Conservation (phyloP, 2,888 invertebrate species). For the Seladonia tumulorum region DNA sequence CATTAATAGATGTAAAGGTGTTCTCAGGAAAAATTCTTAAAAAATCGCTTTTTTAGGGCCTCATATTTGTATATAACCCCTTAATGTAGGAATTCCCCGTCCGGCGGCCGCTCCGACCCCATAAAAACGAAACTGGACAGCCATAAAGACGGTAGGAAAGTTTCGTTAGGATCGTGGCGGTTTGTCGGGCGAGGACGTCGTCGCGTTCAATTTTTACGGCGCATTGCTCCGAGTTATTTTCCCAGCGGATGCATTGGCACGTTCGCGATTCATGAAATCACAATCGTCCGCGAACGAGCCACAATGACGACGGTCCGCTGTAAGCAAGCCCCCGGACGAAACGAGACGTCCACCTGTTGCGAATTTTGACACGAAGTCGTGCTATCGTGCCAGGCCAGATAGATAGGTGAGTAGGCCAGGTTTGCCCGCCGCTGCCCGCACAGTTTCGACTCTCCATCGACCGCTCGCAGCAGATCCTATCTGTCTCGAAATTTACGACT, state of each 20-base stretch:
- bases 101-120: not conserved
- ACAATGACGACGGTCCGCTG: conserved; percentile 29
- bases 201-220: conserved; percentile 21
- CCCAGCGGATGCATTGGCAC: conserved; percentile 35
- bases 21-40: too few relatives aligned
- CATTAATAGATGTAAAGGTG: too few relatives aligned
- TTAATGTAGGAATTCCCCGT: not conserved
- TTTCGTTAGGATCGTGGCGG: not conserved
- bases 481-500: conserved; percentile 48
- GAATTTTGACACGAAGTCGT: conserved; percentile 71
- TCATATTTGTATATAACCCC: too few relatives aligned
- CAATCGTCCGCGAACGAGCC: conserved; percentile 65
- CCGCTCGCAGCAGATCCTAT: conserved; percentile 37
- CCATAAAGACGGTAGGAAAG: not conserved
- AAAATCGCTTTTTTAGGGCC: too few relatives aligned
- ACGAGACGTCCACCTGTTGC: conserved; percentile 81
- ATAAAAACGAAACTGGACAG: not conserved
- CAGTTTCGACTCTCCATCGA: conserved; percentile 14
- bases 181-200: not conserved
- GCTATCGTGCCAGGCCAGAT: conserved; percentile 55
- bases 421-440: conserved; percentile 17
- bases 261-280: conserved; percentile 65
- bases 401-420: conserved; percentile 55
- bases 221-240: conserved; percentile 12
- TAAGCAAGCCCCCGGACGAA: conserved; percentile 62